These are phyloP conservation scores for Dendrolimus pini DNA, from an alignment of 2,888 invertebrate species.

Conservation along the genomic window DNA sequence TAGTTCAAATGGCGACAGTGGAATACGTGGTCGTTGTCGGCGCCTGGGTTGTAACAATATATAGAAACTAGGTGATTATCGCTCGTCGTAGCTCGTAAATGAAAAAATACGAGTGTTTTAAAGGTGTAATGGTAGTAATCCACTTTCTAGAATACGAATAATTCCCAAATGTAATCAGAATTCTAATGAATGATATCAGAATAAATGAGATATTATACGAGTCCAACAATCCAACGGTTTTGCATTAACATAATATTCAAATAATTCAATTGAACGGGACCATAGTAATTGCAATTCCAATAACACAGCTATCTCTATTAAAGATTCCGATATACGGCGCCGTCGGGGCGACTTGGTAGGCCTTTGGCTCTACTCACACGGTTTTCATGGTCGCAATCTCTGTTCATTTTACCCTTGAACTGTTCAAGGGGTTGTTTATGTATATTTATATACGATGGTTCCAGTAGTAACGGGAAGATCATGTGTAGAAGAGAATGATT, in stretches of 20 bases:
- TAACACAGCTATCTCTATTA: constrained; percentile 19
- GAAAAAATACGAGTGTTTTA: no score
- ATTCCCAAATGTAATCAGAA: neutral
- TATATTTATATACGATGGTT: no score
- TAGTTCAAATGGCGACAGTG: no score
- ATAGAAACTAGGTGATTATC: no score
- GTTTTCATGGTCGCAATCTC: neutral
- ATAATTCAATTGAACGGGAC: constrained; percentile 24
- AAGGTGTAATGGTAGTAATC: no score
- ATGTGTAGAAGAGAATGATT: no score
- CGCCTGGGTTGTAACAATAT: no score
- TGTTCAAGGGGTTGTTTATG: neutral
- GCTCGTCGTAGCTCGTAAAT: no score
- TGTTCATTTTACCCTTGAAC: neutral
- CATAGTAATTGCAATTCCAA: constrained; percentile 25
- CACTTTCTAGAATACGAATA: no score
- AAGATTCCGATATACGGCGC: constrained; percentile 11
- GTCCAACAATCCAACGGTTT: neutral
- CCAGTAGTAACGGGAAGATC: no score
- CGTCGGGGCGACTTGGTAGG: constrained; percentile 1
- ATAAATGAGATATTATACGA: neutral
- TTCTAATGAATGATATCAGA: neutral
- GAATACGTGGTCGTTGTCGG: no score
- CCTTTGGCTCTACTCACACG: neutral
- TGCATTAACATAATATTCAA: constrained; percentile 28